Conservation (phyloP, 2,113 vertebrate species). For the Embiotoca jacksoni region DNA sequence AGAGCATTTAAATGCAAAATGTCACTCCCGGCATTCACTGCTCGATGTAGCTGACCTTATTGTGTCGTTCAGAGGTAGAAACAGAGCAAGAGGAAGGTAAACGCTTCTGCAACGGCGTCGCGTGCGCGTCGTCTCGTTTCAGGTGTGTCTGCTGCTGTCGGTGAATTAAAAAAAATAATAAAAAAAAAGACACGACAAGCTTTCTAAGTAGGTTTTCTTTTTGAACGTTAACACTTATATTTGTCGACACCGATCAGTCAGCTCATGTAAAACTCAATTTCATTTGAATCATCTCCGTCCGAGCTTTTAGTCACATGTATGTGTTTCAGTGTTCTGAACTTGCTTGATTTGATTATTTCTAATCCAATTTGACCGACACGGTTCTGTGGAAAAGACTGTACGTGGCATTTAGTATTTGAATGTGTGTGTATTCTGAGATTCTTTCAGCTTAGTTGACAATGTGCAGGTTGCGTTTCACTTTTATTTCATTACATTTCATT, state of each 20-base stretch:
- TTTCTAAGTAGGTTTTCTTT: constrained; percentile 28
- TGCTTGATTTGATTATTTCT: too few species aligned
- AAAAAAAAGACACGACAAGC: constrained; percentile 22
- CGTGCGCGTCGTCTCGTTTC: constrained; percentile 30
- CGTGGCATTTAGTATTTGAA: too few species aligned
- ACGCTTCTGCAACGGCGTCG: constrained; percentile 43
- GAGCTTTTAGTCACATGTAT: constrained; percentile 20
- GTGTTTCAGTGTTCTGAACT: too few species aligned
- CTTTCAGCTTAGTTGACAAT: too few species aligned
- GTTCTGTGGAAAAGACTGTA: too few species aligned
- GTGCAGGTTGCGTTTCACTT: too few species aligned
- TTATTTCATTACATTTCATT: too few species aligned
- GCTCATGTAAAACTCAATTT: constrained; percentile 16
- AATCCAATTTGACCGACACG: too few species aligned
- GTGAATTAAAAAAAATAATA: constrained; percentile 14
- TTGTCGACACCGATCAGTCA: constrained; percentile 24
- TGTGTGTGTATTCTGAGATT: too few species aligned
- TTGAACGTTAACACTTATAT: constrained; percentile 28
- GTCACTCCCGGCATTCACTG: constrained; percentile 12
- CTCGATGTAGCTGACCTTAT: constrained; percentile 56
- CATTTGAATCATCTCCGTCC: constrained; percentile 6
- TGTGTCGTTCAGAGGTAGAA: constrained; percentile 66
- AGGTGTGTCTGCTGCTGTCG: constrained; percentile 36
- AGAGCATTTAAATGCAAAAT: constrained; percentile 25
- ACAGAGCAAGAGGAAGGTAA: constrained; percentile 52